Conservation (phyloP, 2,797 vertebrate genomes). For the Anguilla anguilla region DNA sequence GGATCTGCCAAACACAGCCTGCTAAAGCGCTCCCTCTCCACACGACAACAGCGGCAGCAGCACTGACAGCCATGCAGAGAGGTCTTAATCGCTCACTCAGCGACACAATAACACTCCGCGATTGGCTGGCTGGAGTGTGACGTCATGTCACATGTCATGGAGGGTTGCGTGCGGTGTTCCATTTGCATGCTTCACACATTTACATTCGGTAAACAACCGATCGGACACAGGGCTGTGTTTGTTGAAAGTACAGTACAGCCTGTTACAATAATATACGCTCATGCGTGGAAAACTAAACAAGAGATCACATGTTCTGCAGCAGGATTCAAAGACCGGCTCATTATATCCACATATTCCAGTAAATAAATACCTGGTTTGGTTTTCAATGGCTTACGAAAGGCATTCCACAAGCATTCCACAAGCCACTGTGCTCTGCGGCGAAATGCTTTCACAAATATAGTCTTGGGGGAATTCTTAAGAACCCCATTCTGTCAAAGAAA, state of each 20-base stretch:
- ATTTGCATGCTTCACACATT: background rate
- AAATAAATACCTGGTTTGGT: slow-evolving; percentile 12
- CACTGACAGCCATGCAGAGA: no score
- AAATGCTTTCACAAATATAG: background rate
- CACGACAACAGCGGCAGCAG: no score
- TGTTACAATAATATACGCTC: background rate
- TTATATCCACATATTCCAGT: slow-evolving; percentile 6
- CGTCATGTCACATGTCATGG: background rate
- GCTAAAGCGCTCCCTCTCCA: background rate
- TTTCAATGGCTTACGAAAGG: background rate
- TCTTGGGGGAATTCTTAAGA: background rate
- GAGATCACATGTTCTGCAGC: background rate
- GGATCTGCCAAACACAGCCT: background rate
- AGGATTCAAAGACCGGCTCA: background rate
- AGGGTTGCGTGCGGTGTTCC: background rate
- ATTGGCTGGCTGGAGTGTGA: background rate
- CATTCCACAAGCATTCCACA: background rate
- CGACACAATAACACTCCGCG: background rate
- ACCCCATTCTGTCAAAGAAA: background rate
- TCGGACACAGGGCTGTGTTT: background rate
- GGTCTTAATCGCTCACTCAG: background rate
- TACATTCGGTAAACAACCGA: background rate
- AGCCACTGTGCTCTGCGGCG: background rate
- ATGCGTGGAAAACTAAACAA: background rate
- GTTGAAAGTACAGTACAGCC: background rate